Evolutionary conservation across 2,797 vertebrate genomes (phyloP).

Genomic region (Halcyon badia): DNA sequence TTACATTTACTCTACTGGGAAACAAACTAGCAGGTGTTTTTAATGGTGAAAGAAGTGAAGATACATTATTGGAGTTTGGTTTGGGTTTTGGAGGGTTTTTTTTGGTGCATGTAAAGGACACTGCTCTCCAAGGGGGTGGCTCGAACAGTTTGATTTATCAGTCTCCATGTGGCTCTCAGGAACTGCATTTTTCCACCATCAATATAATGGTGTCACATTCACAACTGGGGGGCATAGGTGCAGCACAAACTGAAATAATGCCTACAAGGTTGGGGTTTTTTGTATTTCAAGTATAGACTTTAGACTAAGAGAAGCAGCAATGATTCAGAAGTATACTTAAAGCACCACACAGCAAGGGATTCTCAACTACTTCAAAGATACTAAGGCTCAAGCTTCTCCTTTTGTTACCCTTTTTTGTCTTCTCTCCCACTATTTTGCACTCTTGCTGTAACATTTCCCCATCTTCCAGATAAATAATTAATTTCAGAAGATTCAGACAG

Average conservation of each 20-base stretch:
- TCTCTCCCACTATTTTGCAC: not conserved
- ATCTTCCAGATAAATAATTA: not conserved
- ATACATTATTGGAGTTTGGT: not conserved
- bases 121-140: not conserved
- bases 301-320: not conserved
- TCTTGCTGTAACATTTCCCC: not conserved
- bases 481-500: not conserved
- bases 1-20: not conserved
- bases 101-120: not conserved
- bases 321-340: not conserved
- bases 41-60: not conserved
- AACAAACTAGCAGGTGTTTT: not conserved
- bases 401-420: not conserved
- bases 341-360: not conserved
- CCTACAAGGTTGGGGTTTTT: rapidly evolving
- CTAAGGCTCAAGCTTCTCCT: not conserved
- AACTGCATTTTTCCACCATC: not conserved
- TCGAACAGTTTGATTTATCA: not conserved
- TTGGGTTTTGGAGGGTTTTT: not conserved
- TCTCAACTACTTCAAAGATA: not conserved
- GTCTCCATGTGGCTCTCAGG: not conserved
- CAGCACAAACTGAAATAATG: not conserved
- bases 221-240: rapidly evolving
- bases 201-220: not conserved
- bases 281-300: not conserved